phyloP scores from a whole-genome alignment of 2,888 invertebrate genomes.

The Andricus quercusramuli region DNA sequence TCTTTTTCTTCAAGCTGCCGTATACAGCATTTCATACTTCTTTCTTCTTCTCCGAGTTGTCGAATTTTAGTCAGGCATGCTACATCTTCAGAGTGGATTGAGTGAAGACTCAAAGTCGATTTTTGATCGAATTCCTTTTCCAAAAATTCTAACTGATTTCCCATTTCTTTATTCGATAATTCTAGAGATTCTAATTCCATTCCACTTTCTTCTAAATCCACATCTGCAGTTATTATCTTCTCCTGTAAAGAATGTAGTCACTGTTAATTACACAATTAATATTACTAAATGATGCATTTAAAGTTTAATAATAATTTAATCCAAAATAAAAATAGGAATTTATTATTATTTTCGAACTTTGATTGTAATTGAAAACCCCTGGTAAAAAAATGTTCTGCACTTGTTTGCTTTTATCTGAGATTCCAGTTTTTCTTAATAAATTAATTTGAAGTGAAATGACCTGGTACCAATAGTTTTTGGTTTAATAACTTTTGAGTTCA shows the following conservation, averaged over 20 bases:
- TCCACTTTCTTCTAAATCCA: slow-evolving; percentile 68
- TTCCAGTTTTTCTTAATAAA: neutral
- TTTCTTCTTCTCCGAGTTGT: slow-evolving; percentile 67
- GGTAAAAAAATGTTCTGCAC: slow-evolving; percentile 9
- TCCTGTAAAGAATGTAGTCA: slow-evolving; percentile 60
- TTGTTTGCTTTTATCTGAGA: neutral
- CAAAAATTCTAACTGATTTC: slow-evolving; percentile 57
- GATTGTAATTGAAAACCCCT: slow-evolving; percentile 24
- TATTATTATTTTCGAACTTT: neutral
- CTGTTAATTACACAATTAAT: neutral
- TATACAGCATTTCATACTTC: slow-evolving; percentile 66
- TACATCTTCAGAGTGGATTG: slow-evolving; percentile 70
- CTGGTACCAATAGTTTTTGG: neutral
- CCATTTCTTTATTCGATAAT: slow-evolving; percentile 65
- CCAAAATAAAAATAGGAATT: neutral
- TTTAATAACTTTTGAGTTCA: neutral
- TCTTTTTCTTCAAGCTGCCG: slow-evolving; percentile 69
- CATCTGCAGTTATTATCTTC: slow-evolving; percentile 70
- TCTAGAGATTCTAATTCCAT: slow-evolving; percentile 70
- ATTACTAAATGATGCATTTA: neutral
- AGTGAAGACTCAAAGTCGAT: slow-evolving; percentile 62
- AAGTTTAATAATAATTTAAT: neutral
- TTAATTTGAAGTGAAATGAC: neutral
- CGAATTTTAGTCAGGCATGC: slow-evolving; percentile 67
- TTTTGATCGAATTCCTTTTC: slow-evolving; percentile 59